Conservation (phyloP, 2,113 vertebrate species). For the Serinus canaria region DNA sequence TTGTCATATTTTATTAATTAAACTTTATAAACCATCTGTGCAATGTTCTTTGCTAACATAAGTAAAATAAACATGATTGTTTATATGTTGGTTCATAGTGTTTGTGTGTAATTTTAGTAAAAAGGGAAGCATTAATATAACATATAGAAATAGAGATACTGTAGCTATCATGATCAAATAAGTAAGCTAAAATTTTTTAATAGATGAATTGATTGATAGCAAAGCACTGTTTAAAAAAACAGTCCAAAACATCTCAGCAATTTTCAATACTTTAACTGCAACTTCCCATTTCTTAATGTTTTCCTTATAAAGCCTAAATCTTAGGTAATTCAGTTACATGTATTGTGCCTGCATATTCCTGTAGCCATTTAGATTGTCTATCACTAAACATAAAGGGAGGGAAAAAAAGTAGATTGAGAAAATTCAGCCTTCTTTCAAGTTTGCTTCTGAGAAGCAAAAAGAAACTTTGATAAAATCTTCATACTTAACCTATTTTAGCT, state of each 20-base stretch:
- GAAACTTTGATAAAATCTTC: background rate
- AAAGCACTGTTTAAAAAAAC: background rate
- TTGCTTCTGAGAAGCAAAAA: background rate
- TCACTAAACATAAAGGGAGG: background rate
- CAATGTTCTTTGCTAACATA: background rate
- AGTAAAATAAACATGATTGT: background rate
- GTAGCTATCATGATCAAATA: background rate
- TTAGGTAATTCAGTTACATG: background rate
- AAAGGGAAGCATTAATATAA: background rate
- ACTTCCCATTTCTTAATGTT: background rate
- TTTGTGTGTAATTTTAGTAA: background rate
- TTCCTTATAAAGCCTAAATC: background rate
- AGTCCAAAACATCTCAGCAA: background rate
- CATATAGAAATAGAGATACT: background rate
- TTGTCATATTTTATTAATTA: conserved; percentile 51
- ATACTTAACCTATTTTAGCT: background rate
- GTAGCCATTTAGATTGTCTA: background rate
- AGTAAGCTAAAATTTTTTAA: background rate
- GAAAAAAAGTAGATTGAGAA: background rate
- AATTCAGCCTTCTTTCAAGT: background rate
- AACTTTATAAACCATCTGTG: conserved; percentile 44
- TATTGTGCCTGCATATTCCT: background rate
- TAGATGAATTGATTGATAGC: background rate
- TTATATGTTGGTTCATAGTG: background rate
- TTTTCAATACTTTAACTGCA: background rate